Evolutionary conservation across 2,797 vertebrate genomes (phyloP).

Genomic region (Jordanella pulchra): DNA sequence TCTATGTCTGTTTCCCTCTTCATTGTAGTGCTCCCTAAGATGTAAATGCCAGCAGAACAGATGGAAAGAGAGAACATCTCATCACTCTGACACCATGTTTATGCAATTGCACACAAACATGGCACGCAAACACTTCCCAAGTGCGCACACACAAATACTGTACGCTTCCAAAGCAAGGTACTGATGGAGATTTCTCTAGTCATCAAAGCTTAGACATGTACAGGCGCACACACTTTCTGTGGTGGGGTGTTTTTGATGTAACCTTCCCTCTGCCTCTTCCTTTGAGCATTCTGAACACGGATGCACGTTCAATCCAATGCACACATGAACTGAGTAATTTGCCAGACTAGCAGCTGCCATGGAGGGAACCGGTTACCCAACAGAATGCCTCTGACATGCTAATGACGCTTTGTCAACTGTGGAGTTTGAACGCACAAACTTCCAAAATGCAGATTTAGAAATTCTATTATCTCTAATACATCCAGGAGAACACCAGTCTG

Average conservation of each 20-base stretch:
- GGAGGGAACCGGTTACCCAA: constrained; percentile 44
- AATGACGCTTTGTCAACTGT: constrained; percentile 52
- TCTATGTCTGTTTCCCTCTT: constrained; percentile 25
- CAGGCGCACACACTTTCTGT: constrained; percentile 38
- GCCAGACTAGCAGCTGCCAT: constrained; percentile 68
- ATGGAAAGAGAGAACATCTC: constrained; percentile 74
- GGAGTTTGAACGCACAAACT: constrained; percentile 41
- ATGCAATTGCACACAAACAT: constrained; percentile 60
- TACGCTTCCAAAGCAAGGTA: constrained; percentile 35
- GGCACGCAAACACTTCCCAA: constrained; percentile 36
- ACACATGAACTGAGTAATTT: constrained; percentile 44
- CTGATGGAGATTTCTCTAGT: constrained; percentile 57
- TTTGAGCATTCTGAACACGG: constrained; percentile 52
- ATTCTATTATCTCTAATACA: constrained; percentile 51
- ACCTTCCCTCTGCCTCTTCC: constrained; percentile 65
- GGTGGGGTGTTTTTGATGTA: constrained; percentile 59
- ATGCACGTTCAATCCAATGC: constrained; percentile 25
- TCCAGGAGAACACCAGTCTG: constrained; percentile 46
- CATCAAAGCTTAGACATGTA: constrained; percentile 48
- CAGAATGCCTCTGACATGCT: constrained; percentile 62
- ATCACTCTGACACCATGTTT: constrained; percentile 69
- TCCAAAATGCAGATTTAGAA: constrained; percentile 34
- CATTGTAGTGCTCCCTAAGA: constrained; percentile 55
- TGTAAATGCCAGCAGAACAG: constrained; percentile 73
- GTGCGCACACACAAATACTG: constrained; percentile 1